Percentiles rank a stretch among this genome's conserved stretches.
phyloP scores from a whole-genome alignment of 2,888 invertebrate species.

The Polia nebulosa region DNA sequence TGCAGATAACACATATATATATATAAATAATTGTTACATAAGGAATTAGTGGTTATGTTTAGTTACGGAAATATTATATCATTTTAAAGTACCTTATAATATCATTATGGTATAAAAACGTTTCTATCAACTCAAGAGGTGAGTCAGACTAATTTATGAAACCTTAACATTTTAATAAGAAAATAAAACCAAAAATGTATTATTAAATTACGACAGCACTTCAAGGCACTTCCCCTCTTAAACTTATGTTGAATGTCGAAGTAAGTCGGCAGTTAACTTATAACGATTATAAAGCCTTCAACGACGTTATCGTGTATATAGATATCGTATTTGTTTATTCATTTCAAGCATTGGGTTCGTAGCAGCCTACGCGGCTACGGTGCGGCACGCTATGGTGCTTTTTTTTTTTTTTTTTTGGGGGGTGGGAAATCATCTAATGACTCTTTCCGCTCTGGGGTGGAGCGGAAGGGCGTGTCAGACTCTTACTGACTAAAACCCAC shows the following conservation, averaged over 20 bases:
- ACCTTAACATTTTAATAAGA: neutral
- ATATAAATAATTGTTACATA: no score
- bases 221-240: conserved; percentile 8
- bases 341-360: conserved; percentile 33
- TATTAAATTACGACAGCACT: conserved; percentile 9
- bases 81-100: no score
- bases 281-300: conserved; percentile 35
- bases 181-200: neutral
- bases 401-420: no score
- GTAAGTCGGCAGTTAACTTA: conserved; percentile 24
- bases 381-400: conserved; percentile 16
- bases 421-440: no score
- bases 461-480: no score
- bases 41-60: no score
- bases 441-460: no score
- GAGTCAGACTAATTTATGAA: neutral
- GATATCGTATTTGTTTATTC: conserved; percentile 43
- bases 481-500: no score
- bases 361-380: conserved; percentile 38
- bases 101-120: neutral
- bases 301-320: conserved; percentile 31
- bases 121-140: neutral
- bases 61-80: no score
- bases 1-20: no score
- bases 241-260: conserved; percentile 13